A percentile compares a stretch with the other conserved stretches of the same genome.
Evolutionary conservation across 2,888 invertebrate species (phyloP).

Genomic region (Phortica magna): DNA sequence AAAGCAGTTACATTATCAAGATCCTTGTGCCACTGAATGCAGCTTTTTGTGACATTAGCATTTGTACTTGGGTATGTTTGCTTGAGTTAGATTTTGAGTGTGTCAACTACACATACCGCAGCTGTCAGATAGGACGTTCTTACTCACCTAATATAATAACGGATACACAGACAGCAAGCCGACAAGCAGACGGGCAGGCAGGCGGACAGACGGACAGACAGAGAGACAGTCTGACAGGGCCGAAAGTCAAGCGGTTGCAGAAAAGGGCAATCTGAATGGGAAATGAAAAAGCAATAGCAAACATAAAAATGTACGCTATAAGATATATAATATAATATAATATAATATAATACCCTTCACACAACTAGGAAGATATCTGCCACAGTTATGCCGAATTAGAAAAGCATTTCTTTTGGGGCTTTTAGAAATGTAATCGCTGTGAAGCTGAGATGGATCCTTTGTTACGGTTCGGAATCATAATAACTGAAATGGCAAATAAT

Average conservation of each 20-base stretch:
- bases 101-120: slow-evolving; percentile 4
- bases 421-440: no score
- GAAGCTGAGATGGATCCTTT: no score
- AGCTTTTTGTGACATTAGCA: slow-evolving; percentile 11
- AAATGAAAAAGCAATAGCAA: background rate
- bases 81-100: slow-evolving; percentile 15
- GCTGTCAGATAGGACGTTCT: background rate
- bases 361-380: no score
- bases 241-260: background rate
- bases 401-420: no score
- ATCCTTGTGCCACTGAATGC: slow-evolving; percentile 9
- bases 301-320: background rate
- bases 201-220: background rate
- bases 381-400: no score
- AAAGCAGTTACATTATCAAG: slow-evolving; percentile 24
- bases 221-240: background rate
- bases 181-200: background rate
- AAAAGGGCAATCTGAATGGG: background rate
- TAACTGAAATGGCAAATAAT: no score
- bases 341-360: no score
- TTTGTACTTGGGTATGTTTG: background rate
- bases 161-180: background rate
- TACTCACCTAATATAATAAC: background rate
- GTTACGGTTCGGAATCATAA: no score
- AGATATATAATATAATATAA: no score